These are phyloP conservation scores for Jacana jacana DNA, from an alignment of 2,113 vertebrate genomes.

Conservation along the genomic window DNA sequence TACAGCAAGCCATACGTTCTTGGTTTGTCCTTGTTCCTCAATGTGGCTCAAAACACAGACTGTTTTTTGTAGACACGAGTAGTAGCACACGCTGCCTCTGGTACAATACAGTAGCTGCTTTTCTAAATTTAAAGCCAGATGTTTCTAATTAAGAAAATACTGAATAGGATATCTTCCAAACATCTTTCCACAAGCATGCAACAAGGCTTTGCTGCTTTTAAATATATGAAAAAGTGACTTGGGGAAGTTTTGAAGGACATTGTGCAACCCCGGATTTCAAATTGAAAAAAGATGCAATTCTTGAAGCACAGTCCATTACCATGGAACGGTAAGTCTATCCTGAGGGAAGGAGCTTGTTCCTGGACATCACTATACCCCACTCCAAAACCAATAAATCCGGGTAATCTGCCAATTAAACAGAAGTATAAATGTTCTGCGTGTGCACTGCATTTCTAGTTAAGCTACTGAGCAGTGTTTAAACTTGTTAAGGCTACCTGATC, in stretches of 20 bases:
- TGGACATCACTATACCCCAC: background rate
- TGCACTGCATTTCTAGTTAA: background rate
- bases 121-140: slow-evolving; percentile 9
- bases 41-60: background rate
- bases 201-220: background rate
- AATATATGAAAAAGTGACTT: background rate
- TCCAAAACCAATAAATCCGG: background rate
- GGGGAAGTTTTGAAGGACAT: background rate
- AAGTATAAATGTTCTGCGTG: background rate
- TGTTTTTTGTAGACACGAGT: background rate
- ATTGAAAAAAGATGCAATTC: background rate
- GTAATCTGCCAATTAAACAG: background rate
- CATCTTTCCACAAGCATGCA: background rate
- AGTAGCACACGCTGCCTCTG: background rate
- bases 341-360: background rate
- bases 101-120: slow-evolving; percentile 50
- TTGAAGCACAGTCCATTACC: background rate
- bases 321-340: background rate
- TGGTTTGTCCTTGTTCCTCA: background rate
- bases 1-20: background rate
- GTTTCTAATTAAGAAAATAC: slow-evolving; percentile 32
- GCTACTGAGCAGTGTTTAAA: background rate
- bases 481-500: background rate
- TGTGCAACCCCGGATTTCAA: background rate
- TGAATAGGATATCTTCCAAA: slow-evolving; percentile 41